Conservation (phyloP, 2,888 invertebrate species). For the Fissipunctia ypsillon region DNA sequence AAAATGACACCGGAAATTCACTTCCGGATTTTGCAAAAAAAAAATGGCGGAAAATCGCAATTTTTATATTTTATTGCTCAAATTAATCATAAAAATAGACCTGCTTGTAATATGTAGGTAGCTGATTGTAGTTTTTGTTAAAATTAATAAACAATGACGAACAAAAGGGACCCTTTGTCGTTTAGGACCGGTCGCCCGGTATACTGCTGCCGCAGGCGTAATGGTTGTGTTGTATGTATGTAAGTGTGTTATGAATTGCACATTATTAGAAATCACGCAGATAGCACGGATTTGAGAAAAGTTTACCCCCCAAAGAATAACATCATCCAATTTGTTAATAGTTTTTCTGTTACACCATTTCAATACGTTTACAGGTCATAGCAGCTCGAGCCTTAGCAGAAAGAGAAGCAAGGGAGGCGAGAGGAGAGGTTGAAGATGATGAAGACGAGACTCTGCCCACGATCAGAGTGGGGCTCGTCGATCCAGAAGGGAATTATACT, state of each 20-base stretch:
- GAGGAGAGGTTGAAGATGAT: slow-evolving; percentile 87
- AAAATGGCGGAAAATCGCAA: no score
- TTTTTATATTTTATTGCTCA: no score
- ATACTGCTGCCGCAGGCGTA: no score
- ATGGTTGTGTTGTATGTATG: no score
- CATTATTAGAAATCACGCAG: background rate
- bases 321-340: background rate
- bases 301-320: background rate
- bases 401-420: slow-evolving; percentile 86
- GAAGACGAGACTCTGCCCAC: slow-evolving; percentile 87
- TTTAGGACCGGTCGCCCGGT: no score
- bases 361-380: slow-evolving; percentile 80
- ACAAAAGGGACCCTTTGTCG: no score
- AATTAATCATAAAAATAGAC: no score
- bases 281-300: background rate
- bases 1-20: no score
- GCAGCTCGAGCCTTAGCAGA: slow-evolving; percentile 88
- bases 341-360: background rate
- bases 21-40: no score
- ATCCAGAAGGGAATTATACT: slow-evolving; percentile 87
- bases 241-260: background rate
- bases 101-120: no score
- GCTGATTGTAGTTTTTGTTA: no score
- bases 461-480: slow-evolving; percentile 86
- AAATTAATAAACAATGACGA: no score